Conservation (phyloP, 2,113 vertebrate species). For the Rhinichthys klamathensis region DNA sequence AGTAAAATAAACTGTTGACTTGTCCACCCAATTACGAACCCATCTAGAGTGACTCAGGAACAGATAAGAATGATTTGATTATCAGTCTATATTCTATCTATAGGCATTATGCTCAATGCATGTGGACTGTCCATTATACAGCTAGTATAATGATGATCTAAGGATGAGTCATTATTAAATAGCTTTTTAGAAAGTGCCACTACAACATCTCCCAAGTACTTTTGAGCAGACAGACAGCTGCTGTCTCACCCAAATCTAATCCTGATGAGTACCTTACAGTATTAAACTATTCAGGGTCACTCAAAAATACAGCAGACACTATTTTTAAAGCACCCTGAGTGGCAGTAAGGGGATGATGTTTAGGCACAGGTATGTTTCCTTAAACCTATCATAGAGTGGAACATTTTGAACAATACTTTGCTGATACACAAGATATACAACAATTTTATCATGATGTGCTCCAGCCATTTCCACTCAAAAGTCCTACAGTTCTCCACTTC, state of each 20-base stretch:
- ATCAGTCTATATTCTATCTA: background rate
- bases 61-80: background rate
- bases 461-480: background rate
- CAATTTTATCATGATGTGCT: background rate
- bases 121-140: background rate
- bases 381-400: background rate
- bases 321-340: slow-evolving; percentile 36
- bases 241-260: slow-evolving; percentile 10
- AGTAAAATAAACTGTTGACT: slow-evolving; percentile 17
- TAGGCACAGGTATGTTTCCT: background rate
- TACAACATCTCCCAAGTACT: background rate
- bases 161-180: background rate
- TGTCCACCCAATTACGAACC: background rate
- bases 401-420: background rate
- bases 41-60: background rate
- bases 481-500: slow-evolving; percentile 38
- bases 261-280: background rate
- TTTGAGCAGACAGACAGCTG: background rate
- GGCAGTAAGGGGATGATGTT: background rate
- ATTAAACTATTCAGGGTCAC: slow-evolving; percentile 36
- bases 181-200: background rate
- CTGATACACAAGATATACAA: background rate
- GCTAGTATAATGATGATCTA: background rate
- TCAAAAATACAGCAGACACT: slow-evolving; percentile 35
- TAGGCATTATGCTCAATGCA: background rate